A percentile compares a stretch with the other conserved stretches of the same genome.
Evolutionary conservation across 2,888 invertebrate genomes (phyloP).

Genomic region (Machimus rusticus): DNA sequence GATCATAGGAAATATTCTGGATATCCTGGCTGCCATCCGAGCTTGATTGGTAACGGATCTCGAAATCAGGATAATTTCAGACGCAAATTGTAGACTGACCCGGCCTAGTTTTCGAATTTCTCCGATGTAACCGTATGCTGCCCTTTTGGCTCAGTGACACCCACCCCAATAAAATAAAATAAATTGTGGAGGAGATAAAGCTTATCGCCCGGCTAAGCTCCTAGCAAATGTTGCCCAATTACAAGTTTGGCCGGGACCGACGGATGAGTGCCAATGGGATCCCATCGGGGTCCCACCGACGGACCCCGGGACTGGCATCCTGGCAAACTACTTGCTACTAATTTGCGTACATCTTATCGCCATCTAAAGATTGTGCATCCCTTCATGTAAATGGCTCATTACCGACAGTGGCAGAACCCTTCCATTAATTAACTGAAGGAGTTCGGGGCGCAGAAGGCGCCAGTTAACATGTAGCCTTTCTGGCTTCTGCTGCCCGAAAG

Average conservation of each 20-base stretch:
- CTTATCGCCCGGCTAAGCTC: constrained; percentile 11
- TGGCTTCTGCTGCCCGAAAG: constrained; percentile 8
- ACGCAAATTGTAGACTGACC: neutral
- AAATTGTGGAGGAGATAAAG: constrained; percentile 16
- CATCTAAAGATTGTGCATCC: constrained; percentile 40
- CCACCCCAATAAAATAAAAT: constrained; percentile 19
- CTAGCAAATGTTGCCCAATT: constrained; percentile 26
- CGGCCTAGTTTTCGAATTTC: neutral
- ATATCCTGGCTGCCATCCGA: neutral
- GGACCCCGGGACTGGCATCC: neutral
- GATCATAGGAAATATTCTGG: neutral
- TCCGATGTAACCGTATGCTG: neutral
- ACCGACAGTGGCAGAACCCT: constrained; percentile 40
- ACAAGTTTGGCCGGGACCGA: constrained; percentile 3
- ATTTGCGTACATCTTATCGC: constrained; percentile 40
- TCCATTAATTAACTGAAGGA: constrained; percentile 37
- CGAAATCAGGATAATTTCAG: neutral
- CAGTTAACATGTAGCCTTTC: constrained; percentile 39
- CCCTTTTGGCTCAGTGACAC: neutral
- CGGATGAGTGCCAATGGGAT: constrained; percentile 4
- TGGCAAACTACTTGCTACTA: constrained; percentile 37
- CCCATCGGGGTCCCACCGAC: neutral
- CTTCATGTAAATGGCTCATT: constrained; percentile 41
- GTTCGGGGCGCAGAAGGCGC: neutral
- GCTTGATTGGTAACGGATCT: neutral